Evolutionary conservation across 2,797 vertebrate genomes (phyloP), one percentile per base, ranked within the genome.

Genomic region (Enteromius fasciolatus): DNA sequence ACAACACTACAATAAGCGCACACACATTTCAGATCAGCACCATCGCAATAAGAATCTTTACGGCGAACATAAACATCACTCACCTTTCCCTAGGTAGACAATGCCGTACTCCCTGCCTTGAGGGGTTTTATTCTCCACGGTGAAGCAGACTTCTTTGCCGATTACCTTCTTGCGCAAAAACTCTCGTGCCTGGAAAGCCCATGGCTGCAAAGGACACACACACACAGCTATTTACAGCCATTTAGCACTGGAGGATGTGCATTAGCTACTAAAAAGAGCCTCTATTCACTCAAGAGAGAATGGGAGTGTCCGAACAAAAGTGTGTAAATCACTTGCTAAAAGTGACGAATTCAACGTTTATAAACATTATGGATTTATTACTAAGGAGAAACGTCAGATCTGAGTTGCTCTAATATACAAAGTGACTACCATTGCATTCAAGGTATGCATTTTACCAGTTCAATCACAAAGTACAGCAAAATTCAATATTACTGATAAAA

Each of bases 111-210:
- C 98, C 23, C 98, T 94, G 77, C 96, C 96, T 88, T 95, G 91
- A 0, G 92, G 90, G 0, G 97, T 97, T 94, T 97, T 98, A 92
- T 97, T 95, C 90, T 99, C 98, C 89, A 99, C 97, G 0, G 95
- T 98, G 89, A 99, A 99, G 92, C 97, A 99, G 17, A 99, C 95
- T 90, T 99, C 98, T 93, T 99, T 99, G 52, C 98, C 98, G 6
- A 99, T 99, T 69, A 99, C 91, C 91, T 99, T 99, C 94, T 98
- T 99, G 28, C 98, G 93, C 88, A 99, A 94, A 89, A 97, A 99
- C 85, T 99, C 98, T 12, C 97, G 96, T 63, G 97, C 98, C 48
- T 97, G 97, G 92, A 98, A 99, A 9, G 97, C 97, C 96, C 96
- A 99, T 0, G 98, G 97, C 98, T 99, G 88, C 18, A 92, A 88